Evolutionary conservation across 2,113 vertebrate species (phyloP).

Genomic region (Callionymus lyra): DNA sequence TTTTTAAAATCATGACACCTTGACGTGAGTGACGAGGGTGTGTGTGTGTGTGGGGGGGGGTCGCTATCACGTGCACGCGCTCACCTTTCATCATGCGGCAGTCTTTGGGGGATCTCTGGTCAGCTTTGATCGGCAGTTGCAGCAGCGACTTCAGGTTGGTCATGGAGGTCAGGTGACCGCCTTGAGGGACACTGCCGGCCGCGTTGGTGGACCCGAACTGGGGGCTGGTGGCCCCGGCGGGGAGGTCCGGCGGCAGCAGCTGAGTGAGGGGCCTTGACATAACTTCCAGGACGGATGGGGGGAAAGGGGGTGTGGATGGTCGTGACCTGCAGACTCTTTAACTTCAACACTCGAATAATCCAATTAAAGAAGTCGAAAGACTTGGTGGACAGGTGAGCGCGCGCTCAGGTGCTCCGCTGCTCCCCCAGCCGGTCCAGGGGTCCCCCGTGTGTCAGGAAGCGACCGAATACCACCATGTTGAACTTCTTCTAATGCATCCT

Average conservation of each 20-base stretch:
- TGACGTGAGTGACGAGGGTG: too few relatives aligned
- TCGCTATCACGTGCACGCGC: conserved; percentile 9
- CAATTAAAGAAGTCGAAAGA: conserved; percentile 42
- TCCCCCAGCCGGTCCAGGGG: conserved; percentile 20
- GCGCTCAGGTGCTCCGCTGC: conserved; percentile 14
- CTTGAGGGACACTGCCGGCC: conserved; percentile 48
- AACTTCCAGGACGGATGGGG: conserved; percentile 21
- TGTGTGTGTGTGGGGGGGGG: conserved; percentile 5
- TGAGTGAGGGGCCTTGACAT: conserved; percentile 71
- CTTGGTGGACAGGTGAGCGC: conserved; percentile 33
- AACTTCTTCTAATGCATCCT: conserved; percentile 28
- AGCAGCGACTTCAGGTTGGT: conserved; percentile 71
- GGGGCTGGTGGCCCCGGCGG: conserved; percentile 64
- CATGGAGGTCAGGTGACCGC: conserved; percentile 68
- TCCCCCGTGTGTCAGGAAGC: conserved; percentile 27
- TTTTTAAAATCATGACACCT: too few relatives aligned
- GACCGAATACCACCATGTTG: conserved; percentile 34
- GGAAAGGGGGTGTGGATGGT: neutral
- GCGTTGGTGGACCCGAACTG: conserved; percentile 61
- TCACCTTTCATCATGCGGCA: conserved; percentile 73
- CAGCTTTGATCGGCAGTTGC: conserved; percentile 71
- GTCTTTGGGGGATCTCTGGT: conserved; percentile 65
- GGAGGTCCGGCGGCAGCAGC: conserved; percentile 65
- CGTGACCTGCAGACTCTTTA: conserved; percentile 19
- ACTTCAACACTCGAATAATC: conserved; percentile 49